These are phyloP conservation scores for Steromphala cineraria DNA, from an alignment of 2,888 invertebrate genomes.

Conservation along the genomic window DNA sequence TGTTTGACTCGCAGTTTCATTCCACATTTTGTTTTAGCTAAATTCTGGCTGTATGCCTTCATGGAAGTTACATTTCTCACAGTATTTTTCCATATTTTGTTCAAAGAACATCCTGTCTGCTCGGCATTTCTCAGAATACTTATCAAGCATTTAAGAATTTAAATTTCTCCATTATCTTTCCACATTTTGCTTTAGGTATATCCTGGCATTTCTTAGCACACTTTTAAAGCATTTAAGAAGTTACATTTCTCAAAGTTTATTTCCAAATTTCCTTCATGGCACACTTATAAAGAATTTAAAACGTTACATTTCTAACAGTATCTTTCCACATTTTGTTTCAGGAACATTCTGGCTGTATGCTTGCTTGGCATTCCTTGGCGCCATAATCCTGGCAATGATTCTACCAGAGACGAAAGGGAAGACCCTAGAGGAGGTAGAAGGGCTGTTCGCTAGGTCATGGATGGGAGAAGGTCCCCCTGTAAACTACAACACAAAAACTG, in stretches of 20 bases:
- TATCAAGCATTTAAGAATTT: no score
- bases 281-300: no score
- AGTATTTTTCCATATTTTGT: constrained; percentile 8
- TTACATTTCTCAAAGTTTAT: no score
- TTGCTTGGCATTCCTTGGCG: constrained; percentile 73
- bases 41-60: no score
- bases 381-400: constrained; percentile 74
- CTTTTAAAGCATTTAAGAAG: no score
- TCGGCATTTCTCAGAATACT: constrained; percentile 71
- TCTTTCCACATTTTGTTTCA: constrained; percentile 40
- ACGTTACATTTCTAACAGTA: no score
- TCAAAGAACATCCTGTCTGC: constrained; percentile 77
- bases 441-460: constrained; percentile 74
- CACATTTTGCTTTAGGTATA: constrained; percentile 72
- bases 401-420: constrained; percentile 79
- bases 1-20: no score
- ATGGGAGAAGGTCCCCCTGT: constrained; percentile 54
- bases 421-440: constrained; percentile 77
- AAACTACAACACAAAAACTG: constrained; percentile 69
- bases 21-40: no score
- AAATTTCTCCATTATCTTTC: no score
- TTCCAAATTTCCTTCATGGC: constrained; percentile 8
- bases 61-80: no score
- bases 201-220: constrained; percentile 77
- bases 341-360: constrained; percentile 79